These are phyloP conservation scores for Leptobrachium ailaonicum DNA, from an alignment of 2,113 vertebrate genomes.

Conservation along the genomic window DNA sequence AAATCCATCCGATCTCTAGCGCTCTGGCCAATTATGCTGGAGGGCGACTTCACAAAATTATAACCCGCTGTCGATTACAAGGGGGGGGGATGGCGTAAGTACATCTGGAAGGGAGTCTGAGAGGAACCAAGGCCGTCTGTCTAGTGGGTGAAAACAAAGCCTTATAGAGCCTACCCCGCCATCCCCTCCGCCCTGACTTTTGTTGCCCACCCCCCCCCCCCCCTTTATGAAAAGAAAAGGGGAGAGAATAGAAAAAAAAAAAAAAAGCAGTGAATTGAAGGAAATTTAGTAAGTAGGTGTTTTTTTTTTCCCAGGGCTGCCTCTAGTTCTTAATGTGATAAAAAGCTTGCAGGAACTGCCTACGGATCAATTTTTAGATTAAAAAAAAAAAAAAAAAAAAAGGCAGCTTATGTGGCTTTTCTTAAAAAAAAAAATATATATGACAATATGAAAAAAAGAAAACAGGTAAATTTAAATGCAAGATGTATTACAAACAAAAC, in stretches of 20 bases:
- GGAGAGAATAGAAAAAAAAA: slow-evolving; percentile 39
- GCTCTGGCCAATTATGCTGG: slow-evolving; percentile 72
- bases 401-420: slow-evolving; percentile 50
- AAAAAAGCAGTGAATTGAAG: slow-evolving; percentile 57
- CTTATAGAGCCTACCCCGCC: slow-evolving; percentile 63
- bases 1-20: slow-evolving; percentile 77
- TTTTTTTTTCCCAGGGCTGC: slow-evolving; percentile 71
- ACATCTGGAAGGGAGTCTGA: slow-evolving; percentile 75
- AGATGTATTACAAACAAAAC: neutral
- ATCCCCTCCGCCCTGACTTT: slow-evolving; percentile 57
- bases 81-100: slow-evolving; percentile 66
- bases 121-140: slow-evolving; percentile 75
- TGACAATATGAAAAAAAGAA: too few relatives aligned
- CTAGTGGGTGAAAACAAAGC: slow-evolving; percentile 80
- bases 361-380: slow-evolving; percentile 14
- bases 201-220: slow-evolving; percentile 52
- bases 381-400: too few relatives aligned
- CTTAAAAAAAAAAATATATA: slow-evolving; percentile 44
- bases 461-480: too few relatives aligned
- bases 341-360: slow-evolving; percentile 70
- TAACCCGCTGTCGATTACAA: slow-evolving; percentile 79
- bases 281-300: slow-evolving; percentile 79
- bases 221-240: slow-evolving; percentile 52
- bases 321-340: slow-evolving; percentile 81
- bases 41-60: slow-evolving; percentile 76